These are phyloP conservation scores for Chitala chitala DNA, from an alignment of 2,113 vertebrate species.

Conservation along the genomic window DNA sequence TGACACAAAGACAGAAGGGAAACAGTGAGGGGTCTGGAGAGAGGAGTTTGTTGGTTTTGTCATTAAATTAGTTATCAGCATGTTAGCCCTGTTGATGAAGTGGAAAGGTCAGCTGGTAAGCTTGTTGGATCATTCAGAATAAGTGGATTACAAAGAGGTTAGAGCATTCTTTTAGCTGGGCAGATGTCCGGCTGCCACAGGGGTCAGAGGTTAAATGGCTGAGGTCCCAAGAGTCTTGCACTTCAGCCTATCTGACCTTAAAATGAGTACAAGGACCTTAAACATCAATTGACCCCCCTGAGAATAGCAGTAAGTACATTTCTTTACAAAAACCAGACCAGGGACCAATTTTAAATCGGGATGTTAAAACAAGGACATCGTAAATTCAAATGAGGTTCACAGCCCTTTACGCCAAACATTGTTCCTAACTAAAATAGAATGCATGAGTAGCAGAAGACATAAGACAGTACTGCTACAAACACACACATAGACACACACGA, in stretches of 20 bases:
- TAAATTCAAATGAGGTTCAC: no score
- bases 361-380: no score
- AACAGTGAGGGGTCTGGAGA: slow-evolving; percentile 20
- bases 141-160: slow-evolving; percentile 63
- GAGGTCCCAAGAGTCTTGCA: slow-evolving; percentile 62
- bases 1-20: slow-evolving; percentile 13
- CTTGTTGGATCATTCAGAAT: slow-evolving; percentile 65
- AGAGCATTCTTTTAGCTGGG: slow-evolving; percentile 59
- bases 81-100: slow-evolving; percentile 46
- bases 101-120: slow-evolving; percentile 58
- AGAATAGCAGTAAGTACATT: slow-evolving; percentile 32
- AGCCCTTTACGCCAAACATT: no score
- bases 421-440: no score
- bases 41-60: slow-evolving; percentile 17
- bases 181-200: slow-evolving; percentile 60
- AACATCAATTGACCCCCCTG: slow-evolving; percentile 31
- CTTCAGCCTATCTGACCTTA: slow-evolving; percentile 39
- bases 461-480: no score
- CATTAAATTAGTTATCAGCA: slow-evolving; percentile 51
- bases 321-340: no score
- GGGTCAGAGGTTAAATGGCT: slow-evolving; percentile 71
- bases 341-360: no score
- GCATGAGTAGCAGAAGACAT: no score
- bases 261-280: slow-evolving; percentile 49
- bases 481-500: no score